phyloP scores from a whole-genome alignment of 2,113 vertebrate species.

The Pygoscelis adeliae region DNA sequence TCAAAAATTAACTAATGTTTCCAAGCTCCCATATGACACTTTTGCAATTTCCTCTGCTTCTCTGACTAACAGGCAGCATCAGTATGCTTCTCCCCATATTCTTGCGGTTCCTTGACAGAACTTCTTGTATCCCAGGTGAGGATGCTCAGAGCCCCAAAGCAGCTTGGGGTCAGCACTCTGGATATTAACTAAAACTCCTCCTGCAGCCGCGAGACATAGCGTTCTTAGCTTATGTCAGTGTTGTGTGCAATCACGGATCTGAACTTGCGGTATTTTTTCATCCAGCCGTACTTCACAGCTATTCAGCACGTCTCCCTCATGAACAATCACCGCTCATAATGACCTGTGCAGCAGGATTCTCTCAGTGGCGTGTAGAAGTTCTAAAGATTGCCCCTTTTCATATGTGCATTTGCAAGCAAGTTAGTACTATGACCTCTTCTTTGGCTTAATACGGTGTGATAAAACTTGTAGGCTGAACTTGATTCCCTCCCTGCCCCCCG shows the following conservation, averaged over 20 bases:
- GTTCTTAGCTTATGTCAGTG: background rate
- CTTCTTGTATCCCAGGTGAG: background rate
- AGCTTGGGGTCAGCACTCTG: background rate
- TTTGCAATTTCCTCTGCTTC: background rate
- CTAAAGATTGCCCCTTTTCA: background rate
- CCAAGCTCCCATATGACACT: background rate
- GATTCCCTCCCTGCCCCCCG: background rate
- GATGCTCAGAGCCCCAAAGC: background rate
- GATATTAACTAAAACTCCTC: background rate
- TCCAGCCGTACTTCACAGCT: background rate
- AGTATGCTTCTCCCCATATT: background rate
- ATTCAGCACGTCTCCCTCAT: background rate
- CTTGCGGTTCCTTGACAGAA: background rate
- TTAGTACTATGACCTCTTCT: background rate
- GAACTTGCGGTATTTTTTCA: background rate
- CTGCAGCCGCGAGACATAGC: fast-evolving
- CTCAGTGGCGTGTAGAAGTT: background rate
- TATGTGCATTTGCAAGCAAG: background rate
- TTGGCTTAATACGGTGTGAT: background rate
- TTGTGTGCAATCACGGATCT: background rate
- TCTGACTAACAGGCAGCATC: background rate
- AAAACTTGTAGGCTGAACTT: background rate
- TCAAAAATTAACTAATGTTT: background rate
- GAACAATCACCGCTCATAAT: background rate
- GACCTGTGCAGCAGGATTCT: background rate